Conservation (phyloP, 2,797 vertebrate genomes). For the Odontamblyopus lacepedii region DNA sequence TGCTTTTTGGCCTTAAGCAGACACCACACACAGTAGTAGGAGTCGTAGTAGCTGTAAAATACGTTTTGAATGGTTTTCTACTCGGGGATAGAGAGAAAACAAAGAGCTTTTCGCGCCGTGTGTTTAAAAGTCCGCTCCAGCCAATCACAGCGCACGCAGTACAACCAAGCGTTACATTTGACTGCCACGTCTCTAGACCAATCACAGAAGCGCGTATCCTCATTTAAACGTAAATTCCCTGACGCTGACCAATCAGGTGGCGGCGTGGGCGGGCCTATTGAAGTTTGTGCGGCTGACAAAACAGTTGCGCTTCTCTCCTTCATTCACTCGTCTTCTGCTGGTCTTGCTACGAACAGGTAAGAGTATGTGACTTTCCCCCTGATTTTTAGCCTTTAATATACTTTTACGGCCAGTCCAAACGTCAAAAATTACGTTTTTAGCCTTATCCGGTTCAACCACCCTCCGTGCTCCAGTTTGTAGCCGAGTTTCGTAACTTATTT, state of each 20-base stretch:
- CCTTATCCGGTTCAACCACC: no score
- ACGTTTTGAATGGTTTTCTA: constrained; percentile 1
- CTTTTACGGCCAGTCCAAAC: not conserved
- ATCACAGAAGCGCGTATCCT: not conserved
- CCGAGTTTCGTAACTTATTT: constrained; percentile 2
- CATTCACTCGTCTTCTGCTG: constrained; percentile 38
- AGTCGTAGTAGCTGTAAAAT: not conserved
- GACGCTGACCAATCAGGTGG: constrained; percentile 46
- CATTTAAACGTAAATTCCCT: constrained; percentile 44
- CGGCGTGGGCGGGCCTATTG: constrained; percentile 26
- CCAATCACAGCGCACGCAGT: constrained; percentile 40
- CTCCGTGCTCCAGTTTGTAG: not conserved
- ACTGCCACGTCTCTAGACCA: constrained; percentile 9
- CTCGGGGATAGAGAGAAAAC: constrained; percentile 36
- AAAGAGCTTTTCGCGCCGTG: constrained; percentile 68
- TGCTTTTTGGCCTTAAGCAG: not conserved
- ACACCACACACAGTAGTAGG: not conserved
- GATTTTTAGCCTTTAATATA: rapidly evolving
- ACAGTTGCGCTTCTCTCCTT: constrained; percentile 53
- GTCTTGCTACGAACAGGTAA: constrained; percentile 47
- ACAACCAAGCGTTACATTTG: constrained; percentile 4
- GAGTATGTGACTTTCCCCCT: rapidly evolving
- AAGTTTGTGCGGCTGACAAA: constrained; percentile 61
- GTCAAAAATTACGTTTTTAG: not conserved
- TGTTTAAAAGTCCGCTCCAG: constrained; percentile 60